Evolutionary conservation across 1,140 invertebrate species (phyloP).

Genomic region (Bombus soroeensis): DNA sequence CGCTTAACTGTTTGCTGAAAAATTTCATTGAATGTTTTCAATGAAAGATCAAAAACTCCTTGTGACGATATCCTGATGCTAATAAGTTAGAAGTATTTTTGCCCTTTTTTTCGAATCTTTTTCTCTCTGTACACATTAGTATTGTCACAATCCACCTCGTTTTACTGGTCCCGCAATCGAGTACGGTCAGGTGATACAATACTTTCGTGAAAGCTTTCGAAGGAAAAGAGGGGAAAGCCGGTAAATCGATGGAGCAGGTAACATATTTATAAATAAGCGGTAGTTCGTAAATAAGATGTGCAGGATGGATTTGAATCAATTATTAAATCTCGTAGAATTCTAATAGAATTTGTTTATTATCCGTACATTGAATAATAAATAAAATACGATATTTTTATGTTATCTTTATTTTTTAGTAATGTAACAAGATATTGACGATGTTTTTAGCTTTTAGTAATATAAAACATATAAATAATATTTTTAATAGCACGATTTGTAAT

Average conservation of each 20-base stretch:
- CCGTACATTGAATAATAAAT: neutral
- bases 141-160: neutral
- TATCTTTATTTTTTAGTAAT: neutral
- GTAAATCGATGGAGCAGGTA: slow-evolving; percentile 44
- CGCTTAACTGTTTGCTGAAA: neutral
- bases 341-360: neutral
- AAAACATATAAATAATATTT: neutral
- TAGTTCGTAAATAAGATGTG: neutral
- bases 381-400: neutral
- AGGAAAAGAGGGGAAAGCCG: neutral
- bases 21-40: neutral
- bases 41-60: neutral
- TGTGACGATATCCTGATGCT: neutral
- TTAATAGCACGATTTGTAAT: neutral
- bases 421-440: neutral
- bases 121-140: neutral
- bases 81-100: neutral
- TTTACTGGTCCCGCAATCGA: neutral
- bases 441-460: neutral
- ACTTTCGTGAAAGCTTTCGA: slow-evolving; percentile 7
- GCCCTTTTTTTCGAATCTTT: neutral
- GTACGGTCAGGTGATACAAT: neutral
- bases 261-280: slow-evolving; percentile 48
- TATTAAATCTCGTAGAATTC: neutral
- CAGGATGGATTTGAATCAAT: neutral